Evolutionary conservation across 2,888 invertebrate species (phyloP), one percentile per base, ranked within the genome.

Genomic region (Phoenoteleia sp.): DNA sequence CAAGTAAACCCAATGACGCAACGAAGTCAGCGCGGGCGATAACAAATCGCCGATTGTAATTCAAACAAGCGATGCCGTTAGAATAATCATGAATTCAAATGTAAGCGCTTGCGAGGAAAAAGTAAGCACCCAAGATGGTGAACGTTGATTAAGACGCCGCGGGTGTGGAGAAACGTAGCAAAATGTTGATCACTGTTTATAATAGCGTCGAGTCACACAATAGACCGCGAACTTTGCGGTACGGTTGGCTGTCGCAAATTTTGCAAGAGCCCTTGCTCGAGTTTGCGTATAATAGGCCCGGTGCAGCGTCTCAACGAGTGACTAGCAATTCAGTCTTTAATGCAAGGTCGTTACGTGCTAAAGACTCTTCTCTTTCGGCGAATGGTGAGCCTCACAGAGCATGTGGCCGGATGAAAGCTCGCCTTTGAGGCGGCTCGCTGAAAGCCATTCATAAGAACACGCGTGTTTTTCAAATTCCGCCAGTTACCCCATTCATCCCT

Each of bases 281-380:
- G 66, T 74, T 69, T 66, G 60, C 67, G 81, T 86, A 90, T 90
- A 90, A 91, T 91, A 89, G 88, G 87, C 89, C 81, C 66, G 81
- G 76, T 58, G 72, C 72, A 87, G 86, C 87, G 87, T 81, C 89
- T 90, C 89, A 91, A 91, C 90, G 91, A 91, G 90, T 89, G 86
- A 87, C 89, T 86, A 87, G 89, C 89, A 89, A 92, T 92, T 91
- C 90, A 91, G 89, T 90, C 89, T 82, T 90, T 90, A 91, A 91
- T 90, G 91, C 89, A 84, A 80, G 88, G 87, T 90, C 91, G 89
- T 91, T 91, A 91, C 88, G 89, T 87, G 71, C 87, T 69, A 81
- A 85, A 81, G 83, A 86, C 72, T 75, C 81, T 84, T 87, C 72
- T 77, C 83, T 81, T 80, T 81, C 52, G 56, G 49, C 58, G 33